phyloP scores from a whole-genome alignment of 2,113 vertebrate species.

The Girardinichthys multiradiatus region DNA sequence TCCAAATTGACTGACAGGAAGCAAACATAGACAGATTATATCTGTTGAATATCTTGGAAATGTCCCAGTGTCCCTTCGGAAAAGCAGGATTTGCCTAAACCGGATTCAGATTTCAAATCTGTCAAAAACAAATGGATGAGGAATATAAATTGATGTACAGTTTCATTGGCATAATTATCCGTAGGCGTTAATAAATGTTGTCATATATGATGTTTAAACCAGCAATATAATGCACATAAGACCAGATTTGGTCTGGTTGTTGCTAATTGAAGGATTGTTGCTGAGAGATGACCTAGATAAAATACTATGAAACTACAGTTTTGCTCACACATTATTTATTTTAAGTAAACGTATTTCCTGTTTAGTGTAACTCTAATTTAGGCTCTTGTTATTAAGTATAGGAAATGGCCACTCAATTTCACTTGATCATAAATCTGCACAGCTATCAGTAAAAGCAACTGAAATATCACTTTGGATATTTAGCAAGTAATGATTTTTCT shows the following conservation, averaged over 20 bases:
- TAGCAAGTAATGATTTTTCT: background rate
- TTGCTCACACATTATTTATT: too few species aligned
- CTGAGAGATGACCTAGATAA: background rate
- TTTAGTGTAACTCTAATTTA: too few species aligned
- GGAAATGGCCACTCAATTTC: too few species aligned
- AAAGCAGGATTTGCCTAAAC: background rate
- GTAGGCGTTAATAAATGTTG: background rate
- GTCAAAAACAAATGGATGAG: background rate
- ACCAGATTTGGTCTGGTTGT: background rate
- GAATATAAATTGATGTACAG: background rate
- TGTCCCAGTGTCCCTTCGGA: background rate
- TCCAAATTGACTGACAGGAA: background rate
- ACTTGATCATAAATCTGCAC: too few species aligned
- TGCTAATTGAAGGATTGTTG: background rate
- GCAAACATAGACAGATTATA: background rate
- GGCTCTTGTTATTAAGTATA: too few species aligned
- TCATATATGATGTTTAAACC: background rate
- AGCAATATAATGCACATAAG: too few species aligned
- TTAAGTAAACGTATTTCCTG: too few species aligned
- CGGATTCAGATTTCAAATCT: background rate
- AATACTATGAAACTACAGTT: background rate
- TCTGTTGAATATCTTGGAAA: conserved; percentile 6
- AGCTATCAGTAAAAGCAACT: too few species aligned
- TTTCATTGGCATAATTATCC: background rate
- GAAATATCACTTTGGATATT: background rate